phyloP scores from a whole-genome alignment of 2,888 invertebrate species.

The Rhogogaster chlorosoma region DNA sequence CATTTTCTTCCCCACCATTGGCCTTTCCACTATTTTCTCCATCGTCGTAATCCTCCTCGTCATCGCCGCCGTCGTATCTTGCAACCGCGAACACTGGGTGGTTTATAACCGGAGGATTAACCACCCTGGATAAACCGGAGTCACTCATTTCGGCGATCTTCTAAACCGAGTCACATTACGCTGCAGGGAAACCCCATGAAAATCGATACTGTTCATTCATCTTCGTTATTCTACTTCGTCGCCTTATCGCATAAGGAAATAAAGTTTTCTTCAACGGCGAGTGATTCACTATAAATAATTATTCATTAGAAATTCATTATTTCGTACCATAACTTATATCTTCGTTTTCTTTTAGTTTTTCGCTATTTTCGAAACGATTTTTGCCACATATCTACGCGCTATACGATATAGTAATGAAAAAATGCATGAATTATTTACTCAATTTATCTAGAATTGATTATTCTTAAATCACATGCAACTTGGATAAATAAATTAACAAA shows the following conservation, averaged over 20 bases:
- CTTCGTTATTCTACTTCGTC: not conserved
- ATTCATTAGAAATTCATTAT: not conserved
- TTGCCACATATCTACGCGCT: too few species aligned
- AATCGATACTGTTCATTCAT: not conserved
- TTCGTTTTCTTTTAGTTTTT: too few species aligned
- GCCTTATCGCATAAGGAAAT: not conserved
- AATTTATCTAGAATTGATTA: not conserved
- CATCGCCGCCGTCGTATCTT: not conserved
- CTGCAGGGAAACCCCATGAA: not conserved
- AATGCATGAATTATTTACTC: not conserved
- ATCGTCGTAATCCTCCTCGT: conserved; percentile 30
- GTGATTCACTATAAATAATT: not conserved
- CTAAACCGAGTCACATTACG: not conserved
- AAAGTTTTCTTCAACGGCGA: not conserved
- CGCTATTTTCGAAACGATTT: too few species aligned
- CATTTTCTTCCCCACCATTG: not conserved
- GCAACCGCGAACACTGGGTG: conserved; percentile 11
- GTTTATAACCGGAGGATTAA: conserved; percentile 39
- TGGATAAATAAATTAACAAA: conserved; percentile 25
- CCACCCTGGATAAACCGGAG: conserved; percentile 9
- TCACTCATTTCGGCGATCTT: not conserved
- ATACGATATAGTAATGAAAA: too few species aligned
- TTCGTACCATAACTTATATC: too few species aligned
- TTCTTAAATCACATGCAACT: conserved; percentile 31
- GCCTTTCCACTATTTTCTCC: conserved; percentile 35